phyloP scores from a whole-genome alignment of 2,113 vertebrate genomes.

The Empidonax traillii region DNA sequence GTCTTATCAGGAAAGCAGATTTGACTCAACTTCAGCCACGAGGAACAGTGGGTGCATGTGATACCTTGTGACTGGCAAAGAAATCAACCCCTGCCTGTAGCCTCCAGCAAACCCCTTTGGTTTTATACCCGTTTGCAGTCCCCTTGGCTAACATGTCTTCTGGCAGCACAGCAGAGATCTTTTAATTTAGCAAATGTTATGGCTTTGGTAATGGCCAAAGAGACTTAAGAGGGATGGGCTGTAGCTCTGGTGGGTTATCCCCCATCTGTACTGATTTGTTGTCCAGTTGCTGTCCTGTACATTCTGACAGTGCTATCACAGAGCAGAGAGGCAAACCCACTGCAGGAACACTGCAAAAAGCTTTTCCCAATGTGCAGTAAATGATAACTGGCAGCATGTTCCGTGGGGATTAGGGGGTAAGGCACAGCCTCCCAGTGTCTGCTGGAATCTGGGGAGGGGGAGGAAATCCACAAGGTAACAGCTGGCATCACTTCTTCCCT shows the following conservation, averaged over 20 bases:
- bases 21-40: background rate
- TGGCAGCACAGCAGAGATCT: slow-evolving; percentile 3
- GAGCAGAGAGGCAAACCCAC: background rate
- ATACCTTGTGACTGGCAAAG: background rate
- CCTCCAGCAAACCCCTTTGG: background rate
- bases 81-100: background rate
- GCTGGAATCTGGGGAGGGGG: background rate
- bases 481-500: slow-evolving; percentile 1
- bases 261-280: background rate
- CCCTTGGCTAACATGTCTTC: background rate
- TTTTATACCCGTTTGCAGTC: background rate
- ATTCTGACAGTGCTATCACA: background rate
- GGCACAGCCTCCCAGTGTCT: background rate
- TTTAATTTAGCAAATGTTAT: background rate
- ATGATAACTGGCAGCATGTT: background rate
- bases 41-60: background rate
- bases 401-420: background rate
- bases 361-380: background rate
- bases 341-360: background rate
- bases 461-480: background rate
- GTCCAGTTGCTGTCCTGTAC: background rate
- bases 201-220: background rate
- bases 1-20: background rate
- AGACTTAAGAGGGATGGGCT: background rate
- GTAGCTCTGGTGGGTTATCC: background rate